Conservation (phyloP, 2,797 vertebrate species). For the Pseudochirops cupreus region DNA sequence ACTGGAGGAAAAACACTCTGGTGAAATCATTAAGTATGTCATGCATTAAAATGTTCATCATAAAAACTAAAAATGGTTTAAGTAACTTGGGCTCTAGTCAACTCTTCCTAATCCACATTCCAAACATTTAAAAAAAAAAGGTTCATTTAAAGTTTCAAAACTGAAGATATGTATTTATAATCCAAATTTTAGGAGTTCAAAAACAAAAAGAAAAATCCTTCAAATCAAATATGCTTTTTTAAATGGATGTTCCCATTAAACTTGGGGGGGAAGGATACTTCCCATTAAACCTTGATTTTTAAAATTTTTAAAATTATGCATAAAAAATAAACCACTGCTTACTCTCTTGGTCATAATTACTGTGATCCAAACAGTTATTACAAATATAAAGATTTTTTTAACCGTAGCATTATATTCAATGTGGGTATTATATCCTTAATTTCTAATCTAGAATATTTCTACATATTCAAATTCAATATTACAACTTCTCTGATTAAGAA, state of each 20-base stretch:
- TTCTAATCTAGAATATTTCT: not conserved
- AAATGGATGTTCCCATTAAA: slow-evolving; percentile 4
- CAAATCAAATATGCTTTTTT: slow-evolving; percentile 6
- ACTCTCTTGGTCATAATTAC: slow-evolving; percentile 37
- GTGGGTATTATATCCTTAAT: not conserved
- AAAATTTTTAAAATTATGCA: not conserved
- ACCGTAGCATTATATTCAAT: slow-evolving; percentile 43
- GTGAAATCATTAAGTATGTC: not conserved
- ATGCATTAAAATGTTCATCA: not conserved
- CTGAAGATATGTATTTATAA: slow-evolving; percentile 6
- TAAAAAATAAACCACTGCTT: slow-evolving; percentile 42
- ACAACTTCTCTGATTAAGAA: slow-evolving; percentile 45
- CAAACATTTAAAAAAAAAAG: slow-evolving; percentile 36
- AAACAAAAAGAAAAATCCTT: slow-evolving; percentile 22
- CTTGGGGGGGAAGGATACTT: not conserved
- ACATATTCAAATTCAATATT: slow-evolving; percentile 43
- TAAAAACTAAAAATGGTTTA: not conserved
- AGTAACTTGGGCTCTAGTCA: not conserved
- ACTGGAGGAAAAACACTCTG: not conserved
- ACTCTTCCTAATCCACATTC: not conserved
- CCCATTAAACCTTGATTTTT: not conserved
- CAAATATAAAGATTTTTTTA: not conserved
- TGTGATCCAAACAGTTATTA: slow-evolving; percentile 7
- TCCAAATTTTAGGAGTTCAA: not conserved
- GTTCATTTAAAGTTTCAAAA: slow-evolving; percentile 33